A percentile compares a stretch with the other conserved stretches of the same genome.
These are phyloP conservation scores for Spinibarbus caldwelli DNA, from an alignment of 2,797 vertebrate species.

Conservation along the genomic window DNA sequence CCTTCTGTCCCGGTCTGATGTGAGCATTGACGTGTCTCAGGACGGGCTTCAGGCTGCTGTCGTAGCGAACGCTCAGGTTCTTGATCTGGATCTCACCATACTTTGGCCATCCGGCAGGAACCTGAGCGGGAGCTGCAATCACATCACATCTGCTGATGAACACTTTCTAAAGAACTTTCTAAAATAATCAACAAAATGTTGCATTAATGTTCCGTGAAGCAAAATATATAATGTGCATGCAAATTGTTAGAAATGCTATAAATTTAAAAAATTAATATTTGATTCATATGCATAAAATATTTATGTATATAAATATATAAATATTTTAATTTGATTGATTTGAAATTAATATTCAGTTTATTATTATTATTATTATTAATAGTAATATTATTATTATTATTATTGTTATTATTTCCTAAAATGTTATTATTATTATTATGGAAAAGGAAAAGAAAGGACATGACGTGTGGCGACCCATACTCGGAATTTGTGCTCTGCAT, in stretches of 20 bases:
- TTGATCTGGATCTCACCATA: conserved; percentile 96
- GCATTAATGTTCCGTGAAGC: neutral
- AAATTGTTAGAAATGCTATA: neutral
- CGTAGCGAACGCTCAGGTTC: conserved; percentile 95
- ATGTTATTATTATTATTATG: neutral
- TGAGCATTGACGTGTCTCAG: conserved; percentile 94
- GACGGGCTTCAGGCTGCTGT: conserved; percentile 91
- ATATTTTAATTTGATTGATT: no score
- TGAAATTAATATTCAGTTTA: neutral
- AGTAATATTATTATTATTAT: no score
- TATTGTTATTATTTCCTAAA: no score
- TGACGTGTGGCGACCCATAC: no score
- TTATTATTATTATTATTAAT: neutral
- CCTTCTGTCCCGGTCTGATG: conserved; percentile 94
- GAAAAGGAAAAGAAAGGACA: no score
- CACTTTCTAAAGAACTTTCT: neutral
- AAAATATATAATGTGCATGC: neutral
- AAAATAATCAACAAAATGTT: neutral
- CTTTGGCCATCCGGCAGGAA: conserved; percentile 94
- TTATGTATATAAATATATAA: no score
- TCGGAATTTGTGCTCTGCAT: no score
- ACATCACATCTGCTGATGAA: neutral
- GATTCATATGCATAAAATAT: no score
- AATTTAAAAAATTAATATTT: no score
- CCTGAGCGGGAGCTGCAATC: conserved; percentile 85